Base-by-base conservation (phyloP, 2,113 vertebrate species). In the Lasiurus cinereus region DNA sequence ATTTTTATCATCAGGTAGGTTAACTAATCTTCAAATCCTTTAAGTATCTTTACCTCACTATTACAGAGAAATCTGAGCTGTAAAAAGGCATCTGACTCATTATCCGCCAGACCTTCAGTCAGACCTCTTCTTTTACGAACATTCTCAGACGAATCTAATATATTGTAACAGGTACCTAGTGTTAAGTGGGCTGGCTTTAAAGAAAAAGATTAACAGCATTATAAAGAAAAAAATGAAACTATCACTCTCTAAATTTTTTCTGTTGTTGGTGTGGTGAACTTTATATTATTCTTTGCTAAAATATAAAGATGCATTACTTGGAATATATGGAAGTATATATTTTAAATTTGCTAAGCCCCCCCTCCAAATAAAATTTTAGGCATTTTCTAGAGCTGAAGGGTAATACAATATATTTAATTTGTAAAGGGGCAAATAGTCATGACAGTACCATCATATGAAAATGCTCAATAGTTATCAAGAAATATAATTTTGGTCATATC, bases 91-190 rank as follows among this genome's bases (percentile, higher is more conserved):
- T 98, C 98, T 98, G 98, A 97, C 96, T 97, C 97, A 97, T 97
- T 98, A 98, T 98, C 98, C 98, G 59, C 99, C 98, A 98, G 96
- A 98, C 99, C 99, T 98, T 99, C 99, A 98, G 98, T 99, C 99
- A 99, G 98, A 98, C 99, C 99, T 97, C 99, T 99, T 98, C 99
- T 99, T 99, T 99, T 99, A 99, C 99, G 99, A 99, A 99, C 99
- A 33, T 99, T 99, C 99, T 99, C 99, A 99, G 99, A 99, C 95
- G 99, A 99, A 96, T 99, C 99, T 99, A 99, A 98, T 99, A 97
- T 99, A 98, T 98, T 98, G 97, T 99, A 99, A 99, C 99, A 99
- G 99, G 99, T 99, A 99, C 99, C 98, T 96, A 98, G 97, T 97
- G 96, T 12, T 4, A 96, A 98, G 95, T 90, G 97, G 97, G 97